These are phyloP conservation scores for Epinephelus malabaricus DNA, from an alignment of 2,797 vertebrate genomes.

Conservation along the genomic window DNA sequence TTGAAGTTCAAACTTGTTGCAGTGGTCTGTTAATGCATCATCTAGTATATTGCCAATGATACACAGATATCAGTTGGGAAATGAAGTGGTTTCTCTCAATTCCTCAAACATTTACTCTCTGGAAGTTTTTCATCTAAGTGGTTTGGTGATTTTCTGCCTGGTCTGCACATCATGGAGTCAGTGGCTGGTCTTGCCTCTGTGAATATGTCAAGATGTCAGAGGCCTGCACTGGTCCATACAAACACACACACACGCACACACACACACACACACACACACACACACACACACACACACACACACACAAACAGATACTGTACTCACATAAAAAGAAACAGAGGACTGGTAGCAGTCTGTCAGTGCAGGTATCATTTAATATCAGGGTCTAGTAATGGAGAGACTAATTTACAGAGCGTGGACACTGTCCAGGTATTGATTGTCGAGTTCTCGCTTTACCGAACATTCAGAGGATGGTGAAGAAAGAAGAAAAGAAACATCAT, in stretches of 20 bases:
- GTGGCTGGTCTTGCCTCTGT: conserved; percentile 36
- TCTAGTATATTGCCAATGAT: background rate
- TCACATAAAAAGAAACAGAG: conserved; percentile 11
- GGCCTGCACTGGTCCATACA: background rate
- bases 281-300: conserved; percentile 16
- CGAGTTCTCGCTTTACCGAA: conserved; percentile 56
- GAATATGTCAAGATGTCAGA: conserved; percentile 60
- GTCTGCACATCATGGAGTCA: conserved; percentile 32
- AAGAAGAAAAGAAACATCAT: conserved; percentile 11
- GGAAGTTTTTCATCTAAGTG: conserved; percentile 48
- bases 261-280: background rate
- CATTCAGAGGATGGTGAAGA: conserved; percentile 26
- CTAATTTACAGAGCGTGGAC: conserved; percentile 57
- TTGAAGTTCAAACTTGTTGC: no score
- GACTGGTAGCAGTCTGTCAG: conserved; percentile 39
- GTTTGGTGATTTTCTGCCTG: conserved; percentile 42
- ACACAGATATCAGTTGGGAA: conserved; percentile 32
- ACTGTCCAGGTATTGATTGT: conserved; percentile 62
- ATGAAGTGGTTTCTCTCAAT: conserved; percentile 17
- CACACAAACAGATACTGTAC: conserved; percentile 3
- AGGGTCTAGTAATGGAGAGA: conserved; percentile 68
- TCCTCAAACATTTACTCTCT: conserved; percentile 35
- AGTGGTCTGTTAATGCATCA: background rate
- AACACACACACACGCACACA: background rate
- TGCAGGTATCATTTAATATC: conserved; percentile 71